Evolutionary conservation across 30 jellyfish, hydroid and myxozoan genomes (phyloP).

Genomic region (Aurelia coerulea): DNA sequence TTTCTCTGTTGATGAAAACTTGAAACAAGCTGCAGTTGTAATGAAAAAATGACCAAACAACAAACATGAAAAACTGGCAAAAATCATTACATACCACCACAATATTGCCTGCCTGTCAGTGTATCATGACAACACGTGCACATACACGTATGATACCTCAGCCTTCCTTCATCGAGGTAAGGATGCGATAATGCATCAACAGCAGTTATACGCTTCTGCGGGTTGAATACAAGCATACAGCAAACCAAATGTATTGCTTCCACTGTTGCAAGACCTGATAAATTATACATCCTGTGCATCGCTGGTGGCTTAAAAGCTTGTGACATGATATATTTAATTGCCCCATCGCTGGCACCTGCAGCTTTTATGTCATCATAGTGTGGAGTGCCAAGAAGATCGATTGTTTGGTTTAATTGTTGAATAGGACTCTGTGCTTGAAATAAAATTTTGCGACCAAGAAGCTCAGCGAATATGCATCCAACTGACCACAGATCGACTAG

Average conservation of each 20-base stretch:
- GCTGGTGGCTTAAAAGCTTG: conserved; percentile 92
- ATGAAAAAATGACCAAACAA: background rate
- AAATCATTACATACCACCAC: conserved; percentile 62
- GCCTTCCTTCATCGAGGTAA: conserved; percentile 93
- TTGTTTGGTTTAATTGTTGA: conserved; percentile 91
- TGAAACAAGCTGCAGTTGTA: too few species aligned
- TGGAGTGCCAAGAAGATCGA: conserved; percentile 95
- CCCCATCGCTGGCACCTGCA: conserved; percentile 97
- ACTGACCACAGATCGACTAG: conserved; percentile 94
- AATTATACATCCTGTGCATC: conserved; percentile 86
- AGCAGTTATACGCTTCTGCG: conserved; percentile 86
- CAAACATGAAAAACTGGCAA: background rate
- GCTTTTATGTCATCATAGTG: conserved; percentile 92
- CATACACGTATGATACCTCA: conserved; percentile 94
- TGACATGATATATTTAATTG: conserved; percentile 84
- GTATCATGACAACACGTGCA: conserved; percentile 86
- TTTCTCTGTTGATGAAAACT: too few species aligned
- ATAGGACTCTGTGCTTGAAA: conserved; percentile 97
- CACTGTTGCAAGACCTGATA: conserved; percentile 90
- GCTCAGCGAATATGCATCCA: conserved; percentile 96
- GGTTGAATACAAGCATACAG: conserved; percentile 93
- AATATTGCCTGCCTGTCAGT: conserved; percentile 83
- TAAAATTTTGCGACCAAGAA: conserved; percentile 88
- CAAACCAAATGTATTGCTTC: conserved; percentile 95
- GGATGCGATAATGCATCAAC: conserved; percentile 97